Conservation (phyloP, 1,140 invertebrate species). For the Dendroctonus ponderosae region DNA sequence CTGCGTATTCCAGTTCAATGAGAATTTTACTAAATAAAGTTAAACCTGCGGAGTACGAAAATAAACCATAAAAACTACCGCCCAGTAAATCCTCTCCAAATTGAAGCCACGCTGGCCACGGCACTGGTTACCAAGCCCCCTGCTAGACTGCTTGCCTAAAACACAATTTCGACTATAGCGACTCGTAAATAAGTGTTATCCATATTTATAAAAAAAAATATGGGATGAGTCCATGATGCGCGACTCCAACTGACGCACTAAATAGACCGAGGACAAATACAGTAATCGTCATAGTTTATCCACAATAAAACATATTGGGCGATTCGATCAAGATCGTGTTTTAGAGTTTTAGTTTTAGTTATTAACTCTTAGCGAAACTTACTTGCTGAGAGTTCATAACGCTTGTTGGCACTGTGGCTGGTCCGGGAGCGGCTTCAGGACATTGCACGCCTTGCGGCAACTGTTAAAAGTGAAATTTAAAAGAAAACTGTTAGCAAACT, state of each 20-base stretch:
- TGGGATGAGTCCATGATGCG: too few relatives aligned
- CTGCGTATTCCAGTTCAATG: too few relatives aligned
- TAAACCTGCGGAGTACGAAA: too few relatives aligned
- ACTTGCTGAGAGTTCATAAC: slow-evolving; percentile 57
- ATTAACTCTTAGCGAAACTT: slow-evolving; percentile 31
- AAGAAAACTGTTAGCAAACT: slow-evolving; percentile 11
- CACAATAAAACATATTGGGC: too few relatives aligned
- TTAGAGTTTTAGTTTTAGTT: not conserved
- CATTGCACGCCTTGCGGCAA: slow-evolving; percentile 56
- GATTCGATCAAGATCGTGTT: too few relatives aligned
- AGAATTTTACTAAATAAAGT: too few relatives aligned
- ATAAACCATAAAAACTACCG: slow-evolving; percentile 42
- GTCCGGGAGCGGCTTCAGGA: slow-evolving; percentile 52
- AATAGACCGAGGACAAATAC: too few relatives aligned
- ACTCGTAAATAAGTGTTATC: too few relatives aligned
- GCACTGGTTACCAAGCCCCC: slow-evolving; percentile 68
- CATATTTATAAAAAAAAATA: too few relatives aligned
- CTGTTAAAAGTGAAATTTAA: slow-evolving; percentile 42
- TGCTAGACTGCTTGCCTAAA: slow-evolving; percentile 58
- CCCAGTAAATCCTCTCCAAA: slow-evolving; percentile 67
- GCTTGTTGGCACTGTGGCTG: slow-evolving; percentile 42
- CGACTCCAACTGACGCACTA: too few relatives aligned
- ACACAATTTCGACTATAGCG: not conserved
- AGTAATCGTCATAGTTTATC: too few relatives aligned
- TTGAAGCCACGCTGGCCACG: slow-evolving; percentile 65